A percentile compares a stretch with the other conserved stretches of the same genome.
phyloP scores from a whole-genome alignment of 2,797 vertebrate genomes.

The Fistularia commersonii region DNA sequence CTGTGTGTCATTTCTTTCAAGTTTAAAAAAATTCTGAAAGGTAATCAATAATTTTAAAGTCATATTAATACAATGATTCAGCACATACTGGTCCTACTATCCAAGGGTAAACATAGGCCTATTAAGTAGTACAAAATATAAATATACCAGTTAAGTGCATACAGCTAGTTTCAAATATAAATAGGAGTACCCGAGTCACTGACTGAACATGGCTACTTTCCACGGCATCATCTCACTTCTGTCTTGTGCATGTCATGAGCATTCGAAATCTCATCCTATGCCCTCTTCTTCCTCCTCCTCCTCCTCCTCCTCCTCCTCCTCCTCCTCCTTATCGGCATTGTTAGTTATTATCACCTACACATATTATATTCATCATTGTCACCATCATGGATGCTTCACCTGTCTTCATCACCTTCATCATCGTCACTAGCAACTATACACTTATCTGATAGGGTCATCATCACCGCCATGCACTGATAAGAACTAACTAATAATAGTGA shows the following conservation, averaged over 20 bases:
- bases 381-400: slow-evolving; percentile 13
- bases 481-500: neutral
- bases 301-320: neutral
- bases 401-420: too few species aligned
- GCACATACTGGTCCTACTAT: too few species aligned
- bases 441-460: neutral
- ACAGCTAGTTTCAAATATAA: neutral
- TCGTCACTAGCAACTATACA: too few species aligned
- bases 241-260: too few species aligned
- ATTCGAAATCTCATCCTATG: too few species aligned
- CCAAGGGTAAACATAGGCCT: too few species aligned
- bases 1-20: too few species aligned
- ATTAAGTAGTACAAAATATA: neutral
- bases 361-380: slow-evolving; percentile 13
- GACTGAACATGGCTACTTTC: neutral
- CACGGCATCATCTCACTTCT: neutral
- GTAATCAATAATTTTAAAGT: too few species aligned
- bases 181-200: neutral
- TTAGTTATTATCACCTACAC: neutral
- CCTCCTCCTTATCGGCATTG: slow-evolving; percentile 4
- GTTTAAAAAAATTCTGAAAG: too few species aligned
- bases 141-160: neutral
- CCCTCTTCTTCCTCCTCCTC: neutral
- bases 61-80: too few species aligned
- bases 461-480: slow-evolving; percentile 9